phyloP scores from a whole-genome alignment of 2,113 vertebrate genomes.

The Paralichthys olivaceus region DNA sequence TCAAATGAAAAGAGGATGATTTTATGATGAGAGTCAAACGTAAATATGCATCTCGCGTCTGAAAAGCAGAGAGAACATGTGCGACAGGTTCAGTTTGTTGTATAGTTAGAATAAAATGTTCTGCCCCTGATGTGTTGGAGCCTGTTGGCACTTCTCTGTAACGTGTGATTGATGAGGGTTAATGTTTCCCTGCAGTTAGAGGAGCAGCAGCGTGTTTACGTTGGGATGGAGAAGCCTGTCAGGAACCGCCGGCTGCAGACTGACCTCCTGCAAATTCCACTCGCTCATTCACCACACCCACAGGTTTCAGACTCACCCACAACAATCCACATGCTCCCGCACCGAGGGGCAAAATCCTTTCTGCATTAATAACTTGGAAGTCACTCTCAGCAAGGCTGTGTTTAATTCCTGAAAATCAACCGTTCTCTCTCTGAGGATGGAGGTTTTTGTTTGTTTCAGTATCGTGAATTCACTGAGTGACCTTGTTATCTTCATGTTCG shows the following conservation, averaged over 20 bases:
- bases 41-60: no score
- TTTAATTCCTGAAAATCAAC: neutral
- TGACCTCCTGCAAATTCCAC: slow-evolving; percentile 34
- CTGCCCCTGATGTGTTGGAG: slow-evolving; percentile 8
- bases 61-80: no score
- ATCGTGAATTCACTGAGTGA: neutral
- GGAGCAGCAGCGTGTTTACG: slow-evolving; percentile 52
- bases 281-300: neutral
- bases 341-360: neutral
- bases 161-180: slow-evolving; percentile 54
- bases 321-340: neutral
- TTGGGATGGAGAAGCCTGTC: slow-evolving; percentile 56
- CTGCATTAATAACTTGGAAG: neutral
- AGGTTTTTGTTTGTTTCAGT: neutral
- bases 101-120: neutral
- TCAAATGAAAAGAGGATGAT: no score
- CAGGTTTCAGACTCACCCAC: neutral
- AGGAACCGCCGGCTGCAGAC: slow-evolving; percentile 26
- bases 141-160: neutral
- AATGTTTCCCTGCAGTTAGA: neutral
- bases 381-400: fast-evolving
- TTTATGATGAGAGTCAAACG: no score
- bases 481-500: slow-evolving; percentile 18
- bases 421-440: neutral
- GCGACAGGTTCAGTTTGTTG: no score